Base-by-base conservation (phyloP, 2,888 invertebrate genomes). In the Liopterus haemorrhoidalis region DNA sequence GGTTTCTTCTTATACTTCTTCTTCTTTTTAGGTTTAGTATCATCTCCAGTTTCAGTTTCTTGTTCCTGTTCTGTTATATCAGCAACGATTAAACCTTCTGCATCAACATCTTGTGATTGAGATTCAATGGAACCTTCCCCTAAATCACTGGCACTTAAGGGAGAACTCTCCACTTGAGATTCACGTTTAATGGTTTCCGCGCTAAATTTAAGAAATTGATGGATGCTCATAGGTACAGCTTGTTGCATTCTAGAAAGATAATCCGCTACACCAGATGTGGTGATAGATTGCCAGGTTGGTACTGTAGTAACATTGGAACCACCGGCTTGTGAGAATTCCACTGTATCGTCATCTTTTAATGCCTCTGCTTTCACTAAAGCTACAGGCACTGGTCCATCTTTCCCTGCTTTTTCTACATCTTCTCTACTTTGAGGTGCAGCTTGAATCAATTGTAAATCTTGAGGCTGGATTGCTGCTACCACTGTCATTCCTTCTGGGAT, bases 1-100 rank as follows among this genome's bases (percentile, higher is more conserved):
- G 84, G 79, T 64, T 85, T 85, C 69, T 85, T 85, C 73, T 85
- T 85, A 66, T 83, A 82, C 58, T 83, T 84, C 70, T 85, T 83
- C 71, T 85, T 85, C 63, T 82, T 82, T 59, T 83, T 83, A 4
- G 69, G 66, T 44, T 68, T 66, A 44, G 72, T 71, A 4, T 70
- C 68, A 18, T 71, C 68, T 0, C 69, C 69, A 1, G 72, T 73
- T 4, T 72, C 73, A 0, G 68, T 68, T 42, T 72, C 71, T 36
- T 70, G 69, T 42, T 73, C 73, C 2, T 70, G 59, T 54, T 73
- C 73, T 4, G 72, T 69, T n/a, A 60, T 63, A 1, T 62, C 55
- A 0, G 59, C 60, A 1, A 60, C 53, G 31, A 58, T 62, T 25
- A 45, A 18, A 18, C 33, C 12, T 12, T 39, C 45, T 2, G 32